Evolutionary conservation across 2,888 invertebrate genomes (phyloP).

Genomic region (Campaea margaritaria): DNA sequence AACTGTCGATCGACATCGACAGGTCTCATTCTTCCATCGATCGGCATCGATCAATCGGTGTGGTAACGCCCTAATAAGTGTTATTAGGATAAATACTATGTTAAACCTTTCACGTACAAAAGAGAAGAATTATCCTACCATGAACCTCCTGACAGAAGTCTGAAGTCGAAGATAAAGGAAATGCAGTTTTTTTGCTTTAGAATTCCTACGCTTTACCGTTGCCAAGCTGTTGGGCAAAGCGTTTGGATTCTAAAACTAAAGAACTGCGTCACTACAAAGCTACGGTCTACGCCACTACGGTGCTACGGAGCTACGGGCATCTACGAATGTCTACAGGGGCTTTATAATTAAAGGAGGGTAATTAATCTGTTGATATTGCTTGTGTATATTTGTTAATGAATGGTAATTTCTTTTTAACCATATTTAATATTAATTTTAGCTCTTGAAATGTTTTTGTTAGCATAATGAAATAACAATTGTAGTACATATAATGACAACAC

Average conservation of each 20-base stretch:
- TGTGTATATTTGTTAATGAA: conserved; percentile 28
- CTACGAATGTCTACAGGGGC: conserved; percentile 39
- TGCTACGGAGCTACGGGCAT: conserved; percentile 40
- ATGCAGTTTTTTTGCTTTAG: conserved; percentile 89
- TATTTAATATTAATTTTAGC: no score
- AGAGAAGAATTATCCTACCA: conserved; percentile 38
- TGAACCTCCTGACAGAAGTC: conserved; percentile 25
- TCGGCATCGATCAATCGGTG: no score
- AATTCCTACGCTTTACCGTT: conserved; percentile 98
- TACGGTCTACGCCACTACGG: conserved; percentile 38
- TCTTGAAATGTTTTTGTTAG: no score
- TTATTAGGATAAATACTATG: no score
- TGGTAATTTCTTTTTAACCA: conserved; percentile 3
- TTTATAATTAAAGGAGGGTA: conserved; percentile 24
- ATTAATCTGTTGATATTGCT: conserved; percentile 20
- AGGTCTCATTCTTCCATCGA: no score
- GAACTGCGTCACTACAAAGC: conserved; percentile 58
- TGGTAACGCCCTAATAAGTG: no score
- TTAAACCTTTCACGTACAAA: no score
- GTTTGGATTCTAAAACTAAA: conserved; percentile 98
- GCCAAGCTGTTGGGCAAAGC: conserved; percentile 92
- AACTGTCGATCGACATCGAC: no score
- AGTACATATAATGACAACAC: no score
- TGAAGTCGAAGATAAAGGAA: conserved; percentile 45
- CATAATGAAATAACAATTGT: no score